Base-by-base conservation (phyloP, 2,888 invertebrate species). In the Caenorhabditis imperialis region DNA sequence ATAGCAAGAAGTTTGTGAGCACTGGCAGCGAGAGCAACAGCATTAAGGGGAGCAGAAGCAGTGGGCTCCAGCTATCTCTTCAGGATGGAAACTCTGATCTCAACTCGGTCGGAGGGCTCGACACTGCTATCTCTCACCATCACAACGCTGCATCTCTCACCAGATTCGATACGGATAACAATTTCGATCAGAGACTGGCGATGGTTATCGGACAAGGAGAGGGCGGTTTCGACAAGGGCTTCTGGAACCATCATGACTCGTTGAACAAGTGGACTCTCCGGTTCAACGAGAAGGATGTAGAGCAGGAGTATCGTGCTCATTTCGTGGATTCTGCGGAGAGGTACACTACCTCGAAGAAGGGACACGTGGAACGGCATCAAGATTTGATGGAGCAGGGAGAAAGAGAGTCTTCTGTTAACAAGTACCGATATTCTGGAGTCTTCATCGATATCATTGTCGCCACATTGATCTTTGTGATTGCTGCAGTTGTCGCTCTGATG, bases 251-350 rank as follows among this genome's bases (percentile, higher is more conserved):
- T 62, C 79, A 80, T 50, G 81, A 85, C 48, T 83, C 85, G 65
- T 95, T 97, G 44, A 93, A 93, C 58, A 82, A 85, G 35, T 91
- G 94, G 84, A 94, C 94, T 0, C 90, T 96, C 20, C 93, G 93
- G 88, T 97, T 96, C 89, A 92, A 92, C 84, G 92, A 93, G 60
- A 89, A 77, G 33, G 82, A 79, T 40, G 81, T 88, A 7, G 88
- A 88, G 65, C 62, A 81, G 7, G 87, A 88, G 71, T 88, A 88
- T 63, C 80, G 88, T 1, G 81, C 82, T 3, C 88, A 88, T 55
- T 88, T 88, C 53, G 85, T 85, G 1, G 85, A 86, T 35, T 86
- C 86, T 2, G 75, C 79, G 7, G 86, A 86, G 30, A 70, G 77
- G 38, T 78, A 76, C 51, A 54, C 75, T 4, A 38, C 57, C 2